phyloP scores from a whole-genome alignment of 2,888 invertebrate species.

The Linyphia triangularis region DNA sequence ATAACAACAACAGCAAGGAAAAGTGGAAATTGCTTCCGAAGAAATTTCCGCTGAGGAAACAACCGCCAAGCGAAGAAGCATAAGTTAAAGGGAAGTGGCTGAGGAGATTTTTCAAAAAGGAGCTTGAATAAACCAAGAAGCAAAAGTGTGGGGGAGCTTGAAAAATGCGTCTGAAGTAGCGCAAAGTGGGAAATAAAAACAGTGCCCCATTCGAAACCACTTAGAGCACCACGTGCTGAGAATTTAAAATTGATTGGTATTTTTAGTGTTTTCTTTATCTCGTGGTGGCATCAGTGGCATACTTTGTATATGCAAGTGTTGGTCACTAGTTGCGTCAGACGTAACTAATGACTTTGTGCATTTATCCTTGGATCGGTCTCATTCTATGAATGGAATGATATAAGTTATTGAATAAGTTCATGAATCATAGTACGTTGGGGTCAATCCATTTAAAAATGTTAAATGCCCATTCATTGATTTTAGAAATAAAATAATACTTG shows the following conservation, averaged over 20 bases:
- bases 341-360: too few species aligned
- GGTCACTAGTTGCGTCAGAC: too few species aligned
- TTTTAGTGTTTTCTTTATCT: neutral
- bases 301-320: too few species aligned
- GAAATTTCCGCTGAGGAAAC: slow-evolving; percentile 9
- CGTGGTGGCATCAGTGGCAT: too few species aligned
- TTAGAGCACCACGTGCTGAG: slow-evolving; percentile 42
- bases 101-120: slow-evolving; percentile 12
- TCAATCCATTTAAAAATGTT: too few species aligned
- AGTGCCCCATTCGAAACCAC: slow-evolving; percentile 59
- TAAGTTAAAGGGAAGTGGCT: neutral
- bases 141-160: neutral
- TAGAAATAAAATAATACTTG: too few species aligned
- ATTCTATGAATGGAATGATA: too few species aligned
- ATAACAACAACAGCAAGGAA: slow-evolving; percentile 1
- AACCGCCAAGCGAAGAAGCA: neutral
- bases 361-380: too few species aligned
- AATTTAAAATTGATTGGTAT: slow-evolving; percentile 57
- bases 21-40: slow-evolving; percentile 28
- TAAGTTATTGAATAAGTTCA: too few species aligned
- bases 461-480: too few species aligned
- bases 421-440: too few species aligned
- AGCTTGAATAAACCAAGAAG: slow-evolving; percentile 44
- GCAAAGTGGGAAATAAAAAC: slow-evolving; percentile 56
- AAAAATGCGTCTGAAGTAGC: slow-evolving; percentile 32